phyloP scores from a whole-genome alignment of 2,888 invertebrate genomes.

The Alloscopus bannaensis region DNA sequence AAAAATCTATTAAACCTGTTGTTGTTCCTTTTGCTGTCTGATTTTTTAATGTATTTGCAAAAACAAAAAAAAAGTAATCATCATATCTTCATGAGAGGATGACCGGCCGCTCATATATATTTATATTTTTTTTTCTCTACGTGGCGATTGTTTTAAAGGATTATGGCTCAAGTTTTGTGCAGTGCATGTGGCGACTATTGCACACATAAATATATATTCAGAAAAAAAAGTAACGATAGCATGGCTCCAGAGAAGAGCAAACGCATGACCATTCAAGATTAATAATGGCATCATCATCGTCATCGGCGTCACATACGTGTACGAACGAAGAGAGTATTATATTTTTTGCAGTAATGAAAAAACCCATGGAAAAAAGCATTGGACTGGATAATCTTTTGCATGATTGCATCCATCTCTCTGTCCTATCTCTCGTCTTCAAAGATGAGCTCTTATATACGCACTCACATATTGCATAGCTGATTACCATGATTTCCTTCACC shows the following conservation, averaged over 20 bases:
- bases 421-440: no score
- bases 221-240: constrained; percentile 7
- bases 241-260: constrained; percentile 25
- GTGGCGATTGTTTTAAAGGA: no score
- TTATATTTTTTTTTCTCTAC: no score
- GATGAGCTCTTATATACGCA: not conserved
- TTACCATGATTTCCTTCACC: constrained; percentile 23
- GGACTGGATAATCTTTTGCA: constrained; percentile 15
- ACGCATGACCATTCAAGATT: constrained; percentile 36
- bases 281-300: constrained; percentile 41
- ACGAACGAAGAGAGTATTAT: not conserved
- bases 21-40: constrained; percentile 25
- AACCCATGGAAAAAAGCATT: no score
- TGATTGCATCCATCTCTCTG: constrained; percentile 17
- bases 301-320: not conserved
- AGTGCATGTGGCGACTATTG: not conserved
- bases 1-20: constrained; percentile 45
- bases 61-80: constrained; percentile 20
- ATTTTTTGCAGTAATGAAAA: no score
- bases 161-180: constrained; percentile 28
- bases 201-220: not conserved
- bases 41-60: constrained; percentile 23
- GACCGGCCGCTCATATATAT: no score
- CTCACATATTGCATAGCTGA: not conserved
- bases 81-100: no score